These are phyloP conservation scores for Sylvia borin DNA, from an alignment of 2,797 vertebrate genomes.

Conservation along the genomic window DNA sequence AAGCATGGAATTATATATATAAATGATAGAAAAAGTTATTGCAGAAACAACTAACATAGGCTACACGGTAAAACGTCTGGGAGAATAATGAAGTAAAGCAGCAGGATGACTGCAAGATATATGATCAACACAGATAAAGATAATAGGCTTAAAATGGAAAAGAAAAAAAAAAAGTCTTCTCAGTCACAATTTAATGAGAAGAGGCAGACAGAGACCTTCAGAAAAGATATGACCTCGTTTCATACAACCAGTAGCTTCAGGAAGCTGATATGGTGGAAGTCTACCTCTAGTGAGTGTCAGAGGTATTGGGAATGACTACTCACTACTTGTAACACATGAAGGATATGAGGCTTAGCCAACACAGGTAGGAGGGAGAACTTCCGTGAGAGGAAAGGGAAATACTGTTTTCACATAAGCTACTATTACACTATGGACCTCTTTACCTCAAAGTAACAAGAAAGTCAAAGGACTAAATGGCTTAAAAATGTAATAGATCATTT, in stretches of 20 bases:
- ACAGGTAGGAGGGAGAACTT: neutral
- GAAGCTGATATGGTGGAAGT: neutral
- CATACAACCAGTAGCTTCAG: neutral
- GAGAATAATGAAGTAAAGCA: neutral
- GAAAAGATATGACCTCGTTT: neutral
- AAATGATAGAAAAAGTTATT: neutral
- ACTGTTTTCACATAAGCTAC: neutral
- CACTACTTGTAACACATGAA: neutral
- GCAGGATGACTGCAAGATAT: neutral
- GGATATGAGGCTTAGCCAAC: neutral
- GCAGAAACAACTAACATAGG: neutral
- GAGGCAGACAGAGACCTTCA: neutral
- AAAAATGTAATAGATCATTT: neutral
- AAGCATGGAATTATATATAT: neutral
- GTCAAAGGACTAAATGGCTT: neutral
- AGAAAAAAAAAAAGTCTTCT: neutral
- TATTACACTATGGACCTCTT: neutral
- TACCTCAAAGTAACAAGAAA: neutral
- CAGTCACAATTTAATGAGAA: neutral
- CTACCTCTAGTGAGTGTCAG: neutral
- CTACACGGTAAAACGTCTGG: neutral
- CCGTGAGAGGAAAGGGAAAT: neutral
- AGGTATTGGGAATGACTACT: neutral
- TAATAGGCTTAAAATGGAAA: neutral
- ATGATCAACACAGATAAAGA: neutral